Evolutionary conservation across 2,797 vertebrate species (phyloP).

Genomic region (Diplodus puntazzo): DNA sequence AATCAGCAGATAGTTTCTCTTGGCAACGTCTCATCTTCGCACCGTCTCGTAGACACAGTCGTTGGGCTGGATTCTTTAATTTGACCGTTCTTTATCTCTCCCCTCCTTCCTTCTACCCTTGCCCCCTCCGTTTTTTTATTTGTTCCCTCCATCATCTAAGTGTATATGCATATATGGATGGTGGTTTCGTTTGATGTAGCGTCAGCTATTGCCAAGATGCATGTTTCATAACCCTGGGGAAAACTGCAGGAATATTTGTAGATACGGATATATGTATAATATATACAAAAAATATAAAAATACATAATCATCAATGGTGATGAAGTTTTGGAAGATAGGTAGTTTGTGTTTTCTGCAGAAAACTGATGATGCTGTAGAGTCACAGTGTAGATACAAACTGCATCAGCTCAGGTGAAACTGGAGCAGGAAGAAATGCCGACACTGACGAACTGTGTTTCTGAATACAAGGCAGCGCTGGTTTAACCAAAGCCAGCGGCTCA

Average conservation of each 20-base stretch:
- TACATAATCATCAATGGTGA: not conserved
- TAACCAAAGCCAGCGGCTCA: slow-evolving; percentile 17
- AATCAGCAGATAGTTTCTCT: slow-evolving; percentile 36
- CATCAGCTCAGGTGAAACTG: slow-evolving; percentile 3
- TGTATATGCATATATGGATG: not conserved
- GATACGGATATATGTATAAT: not conserved
- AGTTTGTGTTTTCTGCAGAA: not conserved
- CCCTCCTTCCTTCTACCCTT: not conserved
- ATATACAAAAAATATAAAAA: not conserved
- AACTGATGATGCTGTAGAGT: not conserved
- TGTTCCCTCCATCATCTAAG: slow-evolving; percentile 3
- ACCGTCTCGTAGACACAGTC: slow-evolving; percentile 5
- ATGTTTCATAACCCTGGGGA: slow-evolving; percentile 26
- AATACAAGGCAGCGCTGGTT: slow-evolving; percentile 3
- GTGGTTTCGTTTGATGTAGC: slow-evolving; percentile 17
- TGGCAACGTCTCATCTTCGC: slow-evolving; percentile 18
- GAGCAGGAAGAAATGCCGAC: slow-evolving; percentile 11
- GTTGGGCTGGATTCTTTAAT: not conserved
- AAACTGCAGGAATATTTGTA: slow-evolving; percentile 9
- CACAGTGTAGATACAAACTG: not conserved
- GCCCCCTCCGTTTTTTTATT: not conserved
- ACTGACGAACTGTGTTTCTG: not conserved
- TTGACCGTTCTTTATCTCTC: not conserved
- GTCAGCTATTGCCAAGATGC: slow-evolving; percentile 7
- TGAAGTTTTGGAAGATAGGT: not conserved